phyloP scores from a whole-genome alignment of 2,113 vertebrate genomes.

The Perca flavescens region DNA sequence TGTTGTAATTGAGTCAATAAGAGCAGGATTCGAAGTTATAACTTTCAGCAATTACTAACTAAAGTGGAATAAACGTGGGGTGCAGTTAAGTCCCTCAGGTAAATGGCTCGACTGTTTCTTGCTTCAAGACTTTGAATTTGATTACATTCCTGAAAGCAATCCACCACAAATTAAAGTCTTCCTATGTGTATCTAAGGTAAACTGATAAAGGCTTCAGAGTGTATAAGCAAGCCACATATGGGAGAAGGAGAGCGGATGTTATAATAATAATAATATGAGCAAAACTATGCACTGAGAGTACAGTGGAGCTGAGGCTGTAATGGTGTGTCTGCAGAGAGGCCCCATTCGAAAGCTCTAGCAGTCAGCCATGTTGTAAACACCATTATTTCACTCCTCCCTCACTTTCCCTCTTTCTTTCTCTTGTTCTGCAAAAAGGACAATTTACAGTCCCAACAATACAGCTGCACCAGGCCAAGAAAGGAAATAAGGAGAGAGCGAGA shows the following conservation, averaged over 20 bases:
- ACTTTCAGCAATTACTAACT: slow-evolving; percentile 12
- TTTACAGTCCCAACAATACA: slow-evolving; percentile 64
- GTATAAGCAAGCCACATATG: slow-evolving; percentile 51
- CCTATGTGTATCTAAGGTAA: slow-evolving; percentile 56
- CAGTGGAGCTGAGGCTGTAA: slow-evolving; percentile 49
- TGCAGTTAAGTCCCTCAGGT: slow-evolving; percentile 18
- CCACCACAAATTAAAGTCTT: slow-evolving; percentile 64
- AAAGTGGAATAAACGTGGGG: slow-evolving; percentile 4
- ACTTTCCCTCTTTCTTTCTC: slow-evolving; percentile 61
- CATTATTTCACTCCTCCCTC: slow-evolving; percentile 75
- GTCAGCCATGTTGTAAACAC: slow-evolving; percentile 81
- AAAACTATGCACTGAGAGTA: slow-evolving; percentile 59
- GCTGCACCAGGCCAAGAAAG: slow-evolving; percentile 61
- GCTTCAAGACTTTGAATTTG: slow-evolving; percentile 37
- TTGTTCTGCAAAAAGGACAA: slow-evolving; percentile 59
- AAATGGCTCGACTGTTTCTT: slow-evolving; percentile 16
- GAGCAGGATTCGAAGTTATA: slow-evolving; percentile 19
- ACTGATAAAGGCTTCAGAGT: slow-evolving; percentile 27
- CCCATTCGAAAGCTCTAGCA: slow-evolving; percentile 60
- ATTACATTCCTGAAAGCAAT: slow-evolving; percentile 65
- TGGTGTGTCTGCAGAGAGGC: slow-evolving; percentile 77
- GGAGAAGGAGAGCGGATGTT: slow-evolving; percentile 67
- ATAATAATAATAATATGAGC: slow-evolving; percentile 64
- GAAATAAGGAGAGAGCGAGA: slow-evolving; percentile 69
- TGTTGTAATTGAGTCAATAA: slow-evolving; percentile 27